Base-by-base conservation (phyloP, 2,113 vertebrate genomes). In the Terrapene triunguis region DNA sequence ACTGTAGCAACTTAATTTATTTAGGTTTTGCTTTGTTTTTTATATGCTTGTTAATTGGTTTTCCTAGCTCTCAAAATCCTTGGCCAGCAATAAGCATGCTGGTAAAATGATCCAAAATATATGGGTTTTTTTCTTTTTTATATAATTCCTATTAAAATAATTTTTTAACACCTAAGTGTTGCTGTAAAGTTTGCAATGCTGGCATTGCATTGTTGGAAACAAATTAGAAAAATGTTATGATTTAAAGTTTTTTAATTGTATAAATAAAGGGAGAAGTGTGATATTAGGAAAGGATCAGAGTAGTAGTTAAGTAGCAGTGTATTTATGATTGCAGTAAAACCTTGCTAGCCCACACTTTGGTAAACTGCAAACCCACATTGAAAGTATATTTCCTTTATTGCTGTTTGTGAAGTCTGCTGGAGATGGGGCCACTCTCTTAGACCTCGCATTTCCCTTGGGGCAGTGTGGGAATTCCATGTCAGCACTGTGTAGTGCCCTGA, bases 51-150 rank as follows among this genome's bases (percentile, higher is more conserved):
- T 88, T 92, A 84, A 95, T 97, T 85, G 69, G 48, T 79, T 93
- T 96, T 97, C 85, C 96, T 97, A 97, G 94, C 93, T 95, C 91
- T 54, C 96, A 22, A 54, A 97, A 92, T 97, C 95, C 96, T 94
- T 92, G 96, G 96, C 94, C 94, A 93, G 87, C 95, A 92, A 81
- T 84, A 51, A 96, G n/a, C 72, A 97, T 96, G 95, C 89, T 96
- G 94, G 50, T 91, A 80, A 92, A 96, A 96, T 89, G 96, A 97
- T 91, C 96, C 90, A 51, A 55, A 51, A 65, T 85, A 91, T 94
- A 96, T 96, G 96, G 38, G 92, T 12, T 93, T 97, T 96, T 83
- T 95, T 32, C 92, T 96, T 87, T 95, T 92, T 86, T 79, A 94
- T 92, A 80, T 51, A 94, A 88, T 72, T 93, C 94, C 93, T 96